A percentile compares a stretch with the other conserved stretches of the same genome.
Evolutionary conservation across 1,140 invertebrate genomes (phyloP).

Genomic region (Oedothorax gibbosus): DNA sequence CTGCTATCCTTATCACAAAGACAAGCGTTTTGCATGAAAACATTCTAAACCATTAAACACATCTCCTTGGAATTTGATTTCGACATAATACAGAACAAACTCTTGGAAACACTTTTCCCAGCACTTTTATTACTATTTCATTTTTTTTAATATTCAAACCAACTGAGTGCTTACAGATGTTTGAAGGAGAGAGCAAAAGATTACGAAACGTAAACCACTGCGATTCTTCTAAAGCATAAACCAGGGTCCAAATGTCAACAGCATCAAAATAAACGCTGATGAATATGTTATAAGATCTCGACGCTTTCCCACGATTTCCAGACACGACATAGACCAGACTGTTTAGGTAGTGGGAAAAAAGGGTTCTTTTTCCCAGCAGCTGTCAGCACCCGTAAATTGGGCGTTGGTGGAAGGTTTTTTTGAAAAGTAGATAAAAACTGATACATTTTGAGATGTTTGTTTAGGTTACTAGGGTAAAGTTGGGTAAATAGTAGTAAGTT

Average conservation of each 20-base stretch:
- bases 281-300: not conserved
- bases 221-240: constrained; percentile 30
- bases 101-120: too few species aligned
- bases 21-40: too few species aligned
- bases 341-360: constrained; percentile 6
- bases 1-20: too few species aligned
- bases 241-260: constrained; percentile 46
- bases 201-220: constrained; percentile 38
- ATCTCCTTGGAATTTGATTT: too few species aligned
- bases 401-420: not conserved
- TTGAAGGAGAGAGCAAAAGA: not conserved
- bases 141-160: not conserved
- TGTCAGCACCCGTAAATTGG: not conserved
- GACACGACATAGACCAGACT: constrained; percentile 11
- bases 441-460: too few species aligned
- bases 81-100: too few species aligned
- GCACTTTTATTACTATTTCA: not conserved
- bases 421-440: too few species aligned
- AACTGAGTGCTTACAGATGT: constrained; percentile 31
- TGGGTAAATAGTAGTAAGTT: too few species aligned
- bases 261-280: constrained; percentile 21
- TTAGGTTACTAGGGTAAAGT: too few species aligned
- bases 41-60: too few species aligned
- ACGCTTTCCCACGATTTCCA: constrained; percentile 34
- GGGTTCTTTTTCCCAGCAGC: not conserved